Conservation (phyloP, 2,797 vertebrate species). For the Naso thynnoides region DNA sequence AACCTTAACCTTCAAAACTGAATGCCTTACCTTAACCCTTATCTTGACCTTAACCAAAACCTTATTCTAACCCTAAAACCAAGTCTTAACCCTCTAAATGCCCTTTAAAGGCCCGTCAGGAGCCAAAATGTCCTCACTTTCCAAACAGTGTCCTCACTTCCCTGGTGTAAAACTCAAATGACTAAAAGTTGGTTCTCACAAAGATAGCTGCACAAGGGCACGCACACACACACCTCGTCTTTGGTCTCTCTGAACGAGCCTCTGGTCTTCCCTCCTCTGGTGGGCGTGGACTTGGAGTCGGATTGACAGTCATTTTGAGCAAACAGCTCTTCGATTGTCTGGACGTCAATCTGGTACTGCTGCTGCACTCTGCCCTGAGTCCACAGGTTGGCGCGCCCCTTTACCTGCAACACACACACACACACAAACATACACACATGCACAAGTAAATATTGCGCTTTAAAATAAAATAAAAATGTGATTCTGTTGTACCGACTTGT, state of each 20-base stretch:
- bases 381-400: constrained; percentile 92
- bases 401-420: constrained; percentile 80
- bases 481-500: fast-evolving
- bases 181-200: too few relatives aligned
- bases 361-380: constrained; percentile 84
- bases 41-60: too few relatives aligned
- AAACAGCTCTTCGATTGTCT: constrained; percentile 93
- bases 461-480: background rate
- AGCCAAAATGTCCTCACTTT: too few relatives aligned
- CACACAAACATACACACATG: constrained; percentile 5
- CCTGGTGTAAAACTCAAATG: too few relatives aligned
- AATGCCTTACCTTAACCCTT: too few relatives aligned
- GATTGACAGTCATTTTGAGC: constrained; percentile 85
- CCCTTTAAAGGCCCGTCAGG: too few relatives aligned
- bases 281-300: constrained; percentile 12
- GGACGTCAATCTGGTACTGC: constrained; percentile 89
- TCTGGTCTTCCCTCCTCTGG: constrained; percentile 66
- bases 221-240: constrained; percentile 85
- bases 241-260: constrained; percentile 85
- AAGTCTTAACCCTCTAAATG: too few relatives aligned
- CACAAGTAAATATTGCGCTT: background rate
- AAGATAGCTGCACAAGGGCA: too few relatives aligned
- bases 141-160: too few relatives aligned
- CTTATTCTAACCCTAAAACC: too few relatives aligned
- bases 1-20: too few relatives aligned